These are phyloP conservation scores for Coendou prehensilis DNA, from an alignment of 2,797 vertebrate species.

Conservation along the genomic window DNA sequence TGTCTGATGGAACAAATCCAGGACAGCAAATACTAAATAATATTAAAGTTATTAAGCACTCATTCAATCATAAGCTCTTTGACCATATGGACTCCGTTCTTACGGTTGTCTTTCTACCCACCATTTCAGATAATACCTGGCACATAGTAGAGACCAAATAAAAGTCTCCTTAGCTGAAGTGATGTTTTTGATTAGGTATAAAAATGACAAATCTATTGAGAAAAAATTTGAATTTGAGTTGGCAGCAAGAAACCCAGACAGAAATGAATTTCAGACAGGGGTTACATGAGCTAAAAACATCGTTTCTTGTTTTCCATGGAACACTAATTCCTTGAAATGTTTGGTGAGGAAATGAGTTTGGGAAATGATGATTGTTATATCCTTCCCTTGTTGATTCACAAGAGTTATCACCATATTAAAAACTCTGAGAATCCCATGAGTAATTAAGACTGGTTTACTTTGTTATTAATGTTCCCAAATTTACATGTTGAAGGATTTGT, in stretches of 20 bases:
- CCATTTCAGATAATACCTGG: background rate
- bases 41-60: background rate
- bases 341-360: background rate
- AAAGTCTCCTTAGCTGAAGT: background rate
- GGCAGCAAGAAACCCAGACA: background rate
- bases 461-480: conserved; percentile 29
- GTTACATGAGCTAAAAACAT: background rate
- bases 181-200: background rate
- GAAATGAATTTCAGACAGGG: background rate
- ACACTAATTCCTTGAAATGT: background rate
- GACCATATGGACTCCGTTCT: background rate
- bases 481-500: background rate
- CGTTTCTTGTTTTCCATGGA: background rate
- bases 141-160: background rate
- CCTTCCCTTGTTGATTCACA: background rate
- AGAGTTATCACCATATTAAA: background rate
- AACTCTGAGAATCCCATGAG: background rate
- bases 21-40: background rate
- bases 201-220: background rate
- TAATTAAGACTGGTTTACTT: conserved; percentile 13
- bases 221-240: background rate
- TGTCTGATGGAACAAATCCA: background rate
- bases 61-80: background rate
- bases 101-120: background rate
- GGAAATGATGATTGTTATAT: background rate